Percentiles rank a stretch among this genome's conserved stretches.
phyloP scores from a whole-genome alignment of 2,888 invertebrate genomes.

The Phyllotreta striolata region DNA sequence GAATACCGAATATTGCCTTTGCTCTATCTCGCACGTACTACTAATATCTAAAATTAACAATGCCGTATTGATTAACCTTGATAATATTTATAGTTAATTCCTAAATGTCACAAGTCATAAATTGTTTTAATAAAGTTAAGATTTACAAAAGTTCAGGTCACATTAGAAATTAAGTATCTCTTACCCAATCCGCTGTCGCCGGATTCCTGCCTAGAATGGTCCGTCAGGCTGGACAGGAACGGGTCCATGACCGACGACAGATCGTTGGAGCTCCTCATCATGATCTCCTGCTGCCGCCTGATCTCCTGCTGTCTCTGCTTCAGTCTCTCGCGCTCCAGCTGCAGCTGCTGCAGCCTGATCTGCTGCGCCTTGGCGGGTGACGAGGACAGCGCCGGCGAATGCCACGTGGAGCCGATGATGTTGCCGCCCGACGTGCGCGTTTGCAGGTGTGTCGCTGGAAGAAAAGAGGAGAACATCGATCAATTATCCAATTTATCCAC shows the following conservation, averaged over 20 bases:
- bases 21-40: not conserved
- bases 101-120: conserved; percentile 12
- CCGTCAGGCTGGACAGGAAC: conserved; percentile 80
- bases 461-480: conserved; percentile 8
- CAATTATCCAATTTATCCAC: too few species aligned
- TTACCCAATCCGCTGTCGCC: conserved; percentile 91
- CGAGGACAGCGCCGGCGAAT: conserved; percentile 63
- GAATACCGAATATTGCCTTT: not conserved
- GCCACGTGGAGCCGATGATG: conserved; percentile 51
- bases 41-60: conserved; percentile 23
- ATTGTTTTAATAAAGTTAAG: conserved; percentile 13
- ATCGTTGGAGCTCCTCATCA: conserved; percentile 72
- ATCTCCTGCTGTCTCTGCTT: conserved; percentile 91
- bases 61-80: conserved; percentile 22
- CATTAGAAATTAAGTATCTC: conserved; percentile 34
- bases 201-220: conserved; percentile 93
- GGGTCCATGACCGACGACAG: conserved; percentile 78
- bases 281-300: conserved; percentile 81
- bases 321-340: conserved; percentile 87
- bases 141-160: conserved; percentile 14
- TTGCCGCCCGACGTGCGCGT: conserved; percentile 54
- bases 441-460: conserved; percentile 67
- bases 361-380: conserved; percentile 76
- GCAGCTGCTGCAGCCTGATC: conserved; percentile 81
- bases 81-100: conserved; percentile 14